A percentile compares a stretch with the other conserved stretches of the same genome.
phyloP scores from a whole-genome alignment of 2,797 vertebrate genomes.

The Lophius americanus region DNA sequence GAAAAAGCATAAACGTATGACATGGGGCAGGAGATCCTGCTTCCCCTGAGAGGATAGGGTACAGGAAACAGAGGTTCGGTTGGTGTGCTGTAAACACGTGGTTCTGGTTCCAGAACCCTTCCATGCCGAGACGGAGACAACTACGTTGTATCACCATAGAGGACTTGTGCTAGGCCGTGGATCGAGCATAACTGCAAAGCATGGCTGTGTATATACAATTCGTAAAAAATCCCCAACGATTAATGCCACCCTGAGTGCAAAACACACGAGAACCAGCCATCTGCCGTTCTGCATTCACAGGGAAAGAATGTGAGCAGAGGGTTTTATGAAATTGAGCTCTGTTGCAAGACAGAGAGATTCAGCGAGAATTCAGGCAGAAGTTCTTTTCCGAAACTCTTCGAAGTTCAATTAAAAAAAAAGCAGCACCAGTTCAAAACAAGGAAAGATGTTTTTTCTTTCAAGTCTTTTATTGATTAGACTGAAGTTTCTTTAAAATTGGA shows the following conservation, averaged over 20 bases:
- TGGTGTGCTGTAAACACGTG: too few species aligned
- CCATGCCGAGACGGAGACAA: too few species aligned
- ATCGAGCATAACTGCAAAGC: too few species aligned
- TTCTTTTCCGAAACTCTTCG: neutral
- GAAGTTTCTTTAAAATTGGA: neutral
- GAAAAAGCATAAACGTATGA: too few species aligned
- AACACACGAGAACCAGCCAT: constrained; percentile 19
- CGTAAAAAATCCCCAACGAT: neutral
- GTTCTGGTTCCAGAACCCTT: too few species aligned
- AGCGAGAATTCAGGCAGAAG: neutral
- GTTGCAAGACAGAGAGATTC: constrained; percentile 6
- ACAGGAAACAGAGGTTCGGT: too few species aligned
- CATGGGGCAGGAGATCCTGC: too few species aligned
- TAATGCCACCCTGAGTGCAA: constrained; percentile 21
- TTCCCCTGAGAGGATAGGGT: too few species aligned
- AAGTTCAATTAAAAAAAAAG: neutral
- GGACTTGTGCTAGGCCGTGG: too few species aligned
- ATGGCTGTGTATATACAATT: constrained; percentile 7
- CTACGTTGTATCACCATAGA: too few species aligned
- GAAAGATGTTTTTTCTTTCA: neutral
- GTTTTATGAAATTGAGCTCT: neutral
- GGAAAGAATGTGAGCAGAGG: neutral
- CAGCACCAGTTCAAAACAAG: too few species aligned
- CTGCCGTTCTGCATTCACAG: constrained; percentile 14
- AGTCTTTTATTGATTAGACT: neutral